phyloP scores from a whole-genome alignment of 2,797 vertebrate species.

The Botia almorhae region DNA sequence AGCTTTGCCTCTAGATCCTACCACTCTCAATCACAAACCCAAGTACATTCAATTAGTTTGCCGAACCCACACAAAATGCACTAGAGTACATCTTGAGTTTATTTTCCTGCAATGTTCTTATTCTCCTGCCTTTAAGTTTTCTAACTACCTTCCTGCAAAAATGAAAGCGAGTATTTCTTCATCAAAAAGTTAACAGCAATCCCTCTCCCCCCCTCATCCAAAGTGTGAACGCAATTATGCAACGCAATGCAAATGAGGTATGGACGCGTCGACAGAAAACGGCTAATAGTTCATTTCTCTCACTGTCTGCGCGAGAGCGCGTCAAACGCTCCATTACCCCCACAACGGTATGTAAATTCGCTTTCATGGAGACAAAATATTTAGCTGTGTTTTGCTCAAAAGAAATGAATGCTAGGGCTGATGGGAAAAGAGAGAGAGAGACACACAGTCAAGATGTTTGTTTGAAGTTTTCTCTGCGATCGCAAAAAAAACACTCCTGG shows the following conservation, averaged over 20 bases:
- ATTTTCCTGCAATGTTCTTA: constrained; percentile 17
- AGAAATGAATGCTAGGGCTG: constrained; percentile 64
- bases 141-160: not conserved
- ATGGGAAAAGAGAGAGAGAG: constrained; percentile 11
- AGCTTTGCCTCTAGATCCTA: constrained; percentile 69
- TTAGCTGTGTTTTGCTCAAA: constrained; percentile 61
- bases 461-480: constrained; percentile 63
- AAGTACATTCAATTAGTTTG: constrained; percentile 60
- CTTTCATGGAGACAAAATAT: constrained; percentile 65
- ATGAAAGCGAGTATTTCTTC: constrained; percentile 25
- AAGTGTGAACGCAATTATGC: constrained; percentile 49
- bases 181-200: constrained; percentile 41
- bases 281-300: constrained; percentile 63
- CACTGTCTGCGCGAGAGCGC: constrained; percentile 51
- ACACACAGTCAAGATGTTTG: constrained; percentile 44
- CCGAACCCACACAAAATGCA: constrained; percentile 42
- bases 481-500: constrained; percentile 42
- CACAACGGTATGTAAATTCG: constrained; percentile 61
- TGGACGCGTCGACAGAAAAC: constrained; percentile 57
- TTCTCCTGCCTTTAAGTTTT: not conserved
- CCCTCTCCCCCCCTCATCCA: constrained; percentile 30
- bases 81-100: constrained; percentile 20
- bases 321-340: constrained; percentile 56
- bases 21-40: constrained; percentile 63
- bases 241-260: constrained; percentile 58